Conservation (phyloP, 2,797 vertebrate genomes). For the Calcarius lapponicus region DNA sequence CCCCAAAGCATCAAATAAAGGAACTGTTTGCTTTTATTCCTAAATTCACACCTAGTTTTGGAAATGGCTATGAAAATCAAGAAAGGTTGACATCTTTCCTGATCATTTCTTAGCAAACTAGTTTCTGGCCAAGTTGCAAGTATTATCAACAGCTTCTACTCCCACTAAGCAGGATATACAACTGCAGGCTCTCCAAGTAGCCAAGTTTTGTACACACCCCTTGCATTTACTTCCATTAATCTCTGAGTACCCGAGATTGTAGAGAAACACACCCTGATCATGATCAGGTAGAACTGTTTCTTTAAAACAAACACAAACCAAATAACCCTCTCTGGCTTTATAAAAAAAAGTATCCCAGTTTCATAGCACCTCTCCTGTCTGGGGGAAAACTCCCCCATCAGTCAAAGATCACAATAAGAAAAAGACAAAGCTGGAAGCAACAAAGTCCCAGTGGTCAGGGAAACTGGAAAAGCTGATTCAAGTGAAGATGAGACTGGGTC, state of each 20-base stretch:
- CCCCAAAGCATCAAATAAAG: not conserved
- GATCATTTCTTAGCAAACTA: not conserved
- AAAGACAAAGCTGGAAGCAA: not conserved
- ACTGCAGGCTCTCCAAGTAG: not conserved
- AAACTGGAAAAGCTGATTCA: not conserved
- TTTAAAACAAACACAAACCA: not conserved
- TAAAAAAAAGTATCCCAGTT: not conserved
- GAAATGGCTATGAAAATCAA: not conserved
- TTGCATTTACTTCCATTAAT: not conserved
- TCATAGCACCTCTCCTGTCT: not conserved
- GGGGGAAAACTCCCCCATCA: not conserved
- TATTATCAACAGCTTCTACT: not conserved
- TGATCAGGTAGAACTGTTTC: not conserved
- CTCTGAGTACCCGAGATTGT: accelerated
- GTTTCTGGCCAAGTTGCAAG: not conserved
- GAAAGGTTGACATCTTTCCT: not conserved
- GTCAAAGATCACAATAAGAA: not conserved
- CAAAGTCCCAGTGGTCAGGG: not conserved
- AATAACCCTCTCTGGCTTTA: not conserved
- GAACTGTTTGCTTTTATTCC: not conserved
- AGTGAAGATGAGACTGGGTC: accelerated
- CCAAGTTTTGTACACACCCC: not conserved
- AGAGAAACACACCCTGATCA: not conserved
- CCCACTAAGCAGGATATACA: not conserved
- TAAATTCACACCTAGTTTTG: not conserved